phyloP scores from a whole-genome alignment of 2,888 invertebrate genomes.

The Agriopis leucophaearia region DNA sequence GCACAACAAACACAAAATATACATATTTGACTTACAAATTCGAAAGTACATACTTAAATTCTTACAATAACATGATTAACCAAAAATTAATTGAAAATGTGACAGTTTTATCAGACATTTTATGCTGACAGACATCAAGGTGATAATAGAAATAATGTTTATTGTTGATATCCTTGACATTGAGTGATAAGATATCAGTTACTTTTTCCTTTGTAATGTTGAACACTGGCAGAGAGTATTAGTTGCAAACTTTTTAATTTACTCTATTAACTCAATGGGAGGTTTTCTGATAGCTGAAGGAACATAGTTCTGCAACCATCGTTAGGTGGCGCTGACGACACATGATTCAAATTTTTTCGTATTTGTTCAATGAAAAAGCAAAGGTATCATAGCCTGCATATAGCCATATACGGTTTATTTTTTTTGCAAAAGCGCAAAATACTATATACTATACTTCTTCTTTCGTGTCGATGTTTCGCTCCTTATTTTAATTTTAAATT shows the following conservation, averaged over 20 bases:
- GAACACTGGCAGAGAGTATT: background rate
- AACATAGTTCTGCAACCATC: too few species aligned
- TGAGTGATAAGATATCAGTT: slow-evolving; percentile 1
- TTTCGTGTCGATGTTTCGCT: too few species aligned
- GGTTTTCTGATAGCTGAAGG: too few species aligned
- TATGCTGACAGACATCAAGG: background rate
- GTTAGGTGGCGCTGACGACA: too few species aligned
- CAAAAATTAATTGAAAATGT: background rate
- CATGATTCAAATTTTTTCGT: too few species aligned
- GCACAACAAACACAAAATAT: background rate
- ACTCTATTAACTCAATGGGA: background rate
- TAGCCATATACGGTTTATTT: too few species aligned
- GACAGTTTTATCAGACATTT: background rate
- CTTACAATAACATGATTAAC: background rate
- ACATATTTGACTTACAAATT: background rate
- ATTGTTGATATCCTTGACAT: background rate
- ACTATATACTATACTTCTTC: too few species aligned
- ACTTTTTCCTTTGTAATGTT: background rate
- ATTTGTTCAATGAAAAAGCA: too few species aligned
- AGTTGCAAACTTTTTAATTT: too few species aligned
- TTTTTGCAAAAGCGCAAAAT: too few species aligned
- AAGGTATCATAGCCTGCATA: too few species aligned
- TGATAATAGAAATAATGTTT: background rate
- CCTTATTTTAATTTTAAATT: too few species aligned
- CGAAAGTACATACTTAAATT: background rate